Evolutionary conservation across 2,113 vertebrate genomes (phyloP), one percentile per base, ranked within the genome.

Genomic region (Hypanus sabinus): DNA sequence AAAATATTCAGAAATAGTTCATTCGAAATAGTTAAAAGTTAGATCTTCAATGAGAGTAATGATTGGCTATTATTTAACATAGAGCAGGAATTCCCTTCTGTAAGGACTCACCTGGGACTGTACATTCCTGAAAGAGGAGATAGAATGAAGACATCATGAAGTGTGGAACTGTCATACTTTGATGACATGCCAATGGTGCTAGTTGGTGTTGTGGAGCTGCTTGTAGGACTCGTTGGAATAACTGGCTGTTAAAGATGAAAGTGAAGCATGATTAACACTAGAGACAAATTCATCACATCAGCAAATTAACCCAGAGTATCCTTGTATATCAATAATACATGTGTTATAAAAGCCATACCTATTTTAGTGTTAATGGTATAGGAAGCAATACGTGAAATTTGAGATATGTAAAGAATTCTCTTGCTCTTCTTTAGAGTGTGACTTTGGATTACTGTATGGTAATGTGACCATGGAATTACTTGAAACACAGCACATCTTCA

Each of bases 131-230:
- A 97, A 95, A 98, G 96, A 0, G 98, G 97, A 71, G 98, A 98
- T 18, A 98, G 97, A 94, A 98, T 98, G 94, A 98, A 98, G 94
- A 98, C 97, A 22, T 98, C 98, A 94, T 98, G 97, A 94, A 98
- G 97, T 5, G 96, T 96, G 0, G 97, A 97, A 94, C 95, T 96
- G 46, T 98, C 98, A 95, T 97, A 96, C 95, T 98, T 98, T 94
- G 97, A 96, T 94, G 96, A 96, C 96, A 98, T 96, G 71, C 97
- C 97, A 95, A 98, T 96, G 0, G 97, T 98, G 30, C 97, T 97
- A 4, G 96, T 97, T 0, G 98, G 97, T 20, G 97, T 98, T 1
- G 97, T 97, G 16, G 97, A 98, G 57, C 96, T 97, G 95, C 97
- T 98, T 30, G 97, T 97, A 92, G 97, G 97, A 94, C 97, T 97